These are phyloP conservation scores for Lucilia cuprina DNA, from an alignment of 1,140 invertebrate genomes.

Conservation along the genomic window DNA sequence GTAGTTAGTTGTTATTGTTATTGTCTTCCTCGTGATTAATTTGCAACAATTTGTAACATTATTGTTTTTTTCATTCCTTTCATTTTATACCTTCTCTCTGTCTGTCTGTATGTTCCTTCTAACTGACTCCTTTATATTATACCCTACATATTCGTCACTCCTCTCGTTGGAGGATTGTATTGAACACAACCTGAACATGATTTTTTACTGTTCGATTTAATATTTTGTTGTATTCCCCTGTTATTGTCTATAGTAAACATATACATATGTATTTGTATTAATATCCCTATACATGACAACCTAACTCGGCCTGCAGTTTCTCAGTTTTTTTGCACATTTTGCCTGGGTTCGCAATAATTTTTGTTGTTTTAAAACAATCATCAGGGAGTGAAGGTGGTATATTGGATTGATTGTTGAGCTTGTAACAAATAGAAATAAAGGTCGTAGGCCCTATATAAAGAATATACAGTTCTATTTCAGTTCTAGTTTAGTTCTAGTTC, in stretches of 20 bases:
- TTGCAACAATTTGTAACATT: conserved; percentile 24
- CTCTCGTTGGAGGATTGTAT: background rate
- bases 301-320: background rate
- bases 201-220: background rate
- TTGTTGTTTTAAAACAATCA: too few relatives aligned
- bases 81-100: background rate
- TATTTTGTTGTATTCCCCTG: background rate
- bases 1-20: background rate
- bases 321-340: too few relatives aligned
- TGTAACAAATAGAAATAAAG: too few relatives aligned
- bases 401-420: too few relatives aligned
- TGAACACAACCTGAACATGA: conserved; percentile 1
- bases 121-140: background rate
- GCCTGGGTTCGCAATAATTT: background rate
- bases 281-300: background rate
- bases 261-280: background rate
- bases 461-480: too few relatives aligned
- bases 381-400: too few relatives aligned
- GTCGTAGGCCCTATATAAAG: too few relatives aligned
- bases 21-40: conserved; percentile 15
- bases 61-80: background rate
- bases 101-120: background rate
- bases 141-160: background rate
- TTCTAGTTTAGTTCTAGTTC: too few relatives aligned
- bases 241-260: too few relatives aligned